Evolutionary conservation across 2,113 vertebrate species (phyloP), one percentile per base, ranked within the genome.

Genomic region (Lonchura striata): DNA sequence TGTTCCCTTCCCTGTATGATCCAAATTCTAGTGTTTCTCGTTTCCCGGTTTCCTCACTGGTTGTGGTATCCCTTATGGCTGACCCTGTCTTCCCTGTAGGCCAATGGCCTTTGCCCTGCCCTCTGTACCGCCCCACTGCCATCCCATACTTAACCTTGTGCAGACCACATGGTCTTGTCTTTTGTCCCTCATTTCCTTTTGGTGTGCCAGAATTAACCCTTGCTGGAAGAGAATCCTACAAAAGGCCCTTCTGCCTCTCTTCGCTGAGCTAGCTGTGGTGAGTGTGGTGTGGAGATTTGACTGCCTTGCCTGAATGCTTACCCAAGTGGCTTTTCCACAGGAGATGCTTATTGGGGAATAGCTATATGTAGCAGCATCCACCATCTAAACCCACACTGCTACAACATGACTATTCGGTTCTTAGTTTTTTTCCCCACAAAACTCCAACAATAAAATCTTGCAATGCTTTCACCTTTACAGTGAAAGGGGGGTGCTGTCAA

Each of bases 191-290:
- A 25, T 59, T 59, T 59, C n/a, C 22, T 7, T 59, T 35, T 16
- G 15, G n/a, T 10, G 10, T 16, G 22, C 22, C 33, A 23, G 22
- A n/a, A 35, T 35, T 16, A 24, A 35, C 56, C n/a, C 24, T 16
- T 24, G 22, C 56, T 24, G 33, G n/a, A 59, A 24, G 22, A 59
- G 22, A 35, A 35, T 59, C n/a, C 16, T 35, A 24, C n/a, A 35
- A 16, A 59, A 59, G 23, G n/a, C 56, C 15, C 56, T 24, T 35
- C 56, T 59, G n/a, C n/a, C n/a, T 23, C n/a, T 59, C 56, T 59
- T 59, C 2, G 0, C 56, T 35, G 56, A 35, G n/a, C 56, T 35
- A 35, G n/a, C 10, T 3, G 0, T 24, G 33, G n/a, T 59, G 56
- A 35, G n/a, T 35, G n/a, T 24, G 22, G 10, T 35, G n/a, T 59